Conservation (phyloP, 2,888 invertebrate species). For the Glaucopsyche alexis region DNA sequence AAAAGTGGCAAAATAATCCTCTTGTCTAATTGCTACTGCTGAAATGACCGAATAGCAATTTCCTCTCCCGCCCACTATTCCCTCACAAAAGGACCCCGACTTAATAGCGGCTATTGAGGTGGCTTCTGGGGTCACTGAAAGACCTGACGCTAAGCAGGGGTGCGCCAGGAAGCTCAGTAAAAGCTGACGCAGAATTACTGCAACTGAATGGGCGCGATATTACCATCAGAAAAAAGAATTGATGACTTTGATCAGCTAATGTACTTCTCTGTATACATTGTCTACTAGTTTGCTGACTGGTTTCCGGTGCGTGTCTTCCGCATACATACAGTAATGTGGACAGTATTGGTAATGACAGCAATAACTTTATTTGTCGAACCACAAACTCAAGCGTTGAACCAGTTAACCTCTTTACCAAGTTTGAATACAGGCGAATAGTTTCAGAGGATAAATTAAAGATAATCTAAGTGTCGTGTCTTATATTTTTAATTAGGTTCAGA, state of each 20-base stretch:
- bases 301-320: neutral
- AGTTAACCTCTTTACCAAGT: neutral
- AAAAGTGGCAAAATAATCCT: constrained; percentile 18
- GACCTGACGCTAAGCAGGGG: constrained; percentile 51
- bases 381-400: neutral
- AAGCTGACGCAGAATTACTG: constrained; percentile 33
- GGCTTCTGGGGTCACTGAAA: constrained; percentile 51
- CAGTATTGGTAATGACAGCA: neutral
- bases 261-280: constrained; percentile 12
- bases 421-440: neutral
- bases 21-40: constrained; percentile 38
- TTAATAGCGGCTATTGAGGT: constrained; percentile 54
- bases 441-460: neutral
- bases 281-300: neutral
- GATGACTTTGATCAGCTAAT: constrained; percentile 33
- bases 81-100: constrained; percentile 53
- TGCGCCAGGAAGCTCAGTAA: constrained; percentile 44
- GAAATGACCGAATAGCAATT: constrained; percentile 55
- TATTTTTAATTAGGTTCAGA: neutral
- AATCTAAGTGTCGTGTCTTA: too few relatives aligned
- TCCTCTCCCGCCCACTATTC: constrained; percentile 47
- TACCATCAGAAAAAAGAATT: constrained; percentile 35
- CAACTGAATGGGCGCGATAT: constrained; percentile 40
- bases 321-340: too few relatives aligned
- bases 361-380: neutral